These are phyloP conservation scores for Scortum barcoo DNA, from an alignment of 2,113 vertebrate genomes.

Conservation along the genomic window DNA sequence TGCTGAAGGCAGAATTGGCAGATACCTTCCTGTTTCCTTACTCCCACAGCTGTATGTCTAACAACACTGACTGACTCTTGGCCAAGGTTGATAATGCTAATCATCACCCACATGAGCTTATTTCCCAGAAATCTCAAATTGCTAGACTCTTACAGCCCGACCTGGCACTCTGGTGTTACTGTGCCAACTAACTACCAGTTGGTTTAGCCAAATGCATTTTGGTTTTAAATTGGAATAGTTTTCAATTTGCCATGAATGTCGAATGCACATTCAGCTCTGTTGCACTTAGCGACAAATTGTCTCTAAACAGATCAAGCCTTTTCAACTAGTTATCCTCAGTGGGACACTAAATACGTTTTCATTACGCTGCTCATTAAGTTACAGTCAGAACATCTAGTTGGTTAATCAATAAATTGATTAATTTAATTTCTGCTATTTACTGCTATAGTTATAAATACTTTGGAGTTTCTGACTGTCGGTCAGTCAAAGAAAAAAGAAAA, in stretches of 20 bases:
- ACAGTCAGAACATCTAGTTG: neutral
- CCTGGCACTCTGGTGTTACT: constrained; percentile 6
- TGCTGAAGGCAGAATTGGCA: constrained; percentile 50
- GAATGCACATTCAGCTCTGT: neutral
- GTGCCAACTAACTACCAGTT: constrained; percentile 9
- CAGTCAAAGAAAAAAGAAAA: neutral
- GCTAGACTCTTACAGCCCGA: constrained; percentile 1
- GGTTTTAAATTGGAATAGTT: constrained; percentile 14
- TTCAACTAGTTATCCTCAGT: constrained; percentile 1
- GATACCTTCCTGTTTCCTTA: constrained; percentile 22
- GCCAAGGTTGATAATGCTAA: constrained; percentile 60
- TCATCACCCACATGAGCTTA: constrained; percentile 41
- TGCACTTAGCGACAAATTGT: neutral
- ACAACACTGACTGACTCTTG: constrained; percentile 30
- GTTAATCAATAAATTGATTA: neutral
- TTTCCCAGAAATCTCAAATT: constrained; percentile 52
- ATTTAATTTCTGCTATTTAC: neutral
- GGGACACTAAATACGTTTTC: constrained; percentile 9
- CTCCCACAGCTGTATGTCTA: constrained; percentile 48
- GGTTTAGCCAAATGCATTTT: neutral
- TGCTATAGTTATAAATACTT: no score
- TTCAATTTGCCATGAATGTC: neutral
- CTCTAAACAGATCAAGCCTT: neutral
- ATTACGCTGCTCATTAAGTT: neutral
- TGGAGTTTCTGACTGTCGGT: neutral